Evolutionary conservation across 2,113 vertebrate genomes (phyloP), one percentile per base, ranked within the genome.

Genomic region (Varanus salvator): DNA sequence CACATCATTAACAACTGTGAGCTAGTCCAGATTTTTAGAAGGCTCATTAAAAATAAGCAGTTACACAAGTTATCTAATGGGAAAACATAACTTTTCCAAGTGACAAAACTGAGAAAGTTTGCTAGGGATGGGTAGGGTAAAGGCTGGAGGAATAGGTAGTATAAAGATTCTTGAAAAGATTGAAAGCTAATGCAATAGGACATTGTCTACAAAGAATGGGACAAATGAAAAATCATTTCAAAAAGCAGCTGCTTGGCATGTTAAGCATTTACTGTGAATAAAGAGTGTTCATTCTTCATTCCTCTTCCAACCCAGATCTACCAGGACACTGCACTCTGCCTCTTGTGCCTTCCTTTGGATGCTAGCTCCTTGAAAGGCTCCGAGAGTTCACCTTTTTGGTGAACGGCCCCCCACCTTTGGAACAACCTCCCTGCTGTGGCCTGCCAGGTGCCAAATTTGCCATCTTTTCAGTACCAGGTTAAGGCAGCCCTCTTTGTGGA

Each of bases 31-130:
- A 52, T 60, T 86, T 85, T 74, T 82, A 74, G n/a, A 94, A 83
- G n/a, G 84, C 3, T 12, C 80, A 57, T 27, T 82, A 60, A 82
- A 69, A 90, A 92, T 89, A 93, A 78, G 50, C 87, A 64, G 75
- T 48, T 54, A 89, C 69, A 80, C 50, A 90, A 80, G 48, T 17
- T 44, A 89, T 77, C 91, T 93, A 68, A 74, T 68, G 80, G 84
- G 69, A 84, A 87, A 52, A 78, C 71, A 5, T 71, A 89, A 86
- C 84, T 11, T 8, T 88, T 92, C 85, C 87, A 90, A 91, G 89
- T 78, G 76, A 57, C 90, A 88, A 88, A 77, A 93, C 64, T 31
- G 89, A 77, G 90, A 92, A 94, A 80, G 68, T 83, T 85, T 80
- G 34, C 5, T 90, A 89, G 82, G 94, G 92, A 91, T 31, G 52